These are phyloP conservation scores for Ptychoptera contaminata DNA, from an alignment of 2,888 invertebrate genomes.

Conservation along the genomic window DNA sequence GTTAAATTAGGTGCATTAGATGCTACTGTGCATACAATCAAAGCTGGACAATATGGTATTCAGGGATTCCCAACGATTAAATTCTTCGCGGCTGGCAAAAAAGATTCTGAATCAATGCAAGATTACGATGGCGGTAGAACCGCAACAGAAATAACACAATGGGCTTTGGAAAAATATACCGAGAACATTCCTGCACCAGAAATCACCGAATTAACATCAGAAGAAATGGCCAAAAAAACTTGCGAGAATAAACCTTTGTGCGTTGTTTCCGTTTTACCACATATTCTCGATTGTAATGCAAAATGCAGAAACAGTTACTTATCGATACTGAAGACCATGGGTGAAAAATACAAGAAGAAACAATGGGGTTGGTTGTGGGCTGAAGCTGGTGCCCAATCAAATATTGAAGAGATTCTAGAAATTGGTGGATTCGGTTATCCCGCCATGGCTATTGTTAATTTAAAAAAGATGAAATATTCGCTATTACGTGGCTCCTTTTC, in stretches of 20 bases:
- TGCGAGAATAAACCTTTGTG: constrained; percentile 85
- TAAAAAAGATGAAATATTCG: constrained; percentile 93
- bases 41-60: constrained; percentile 71
- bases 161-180: constrained; percentile 71
- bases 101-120: constrained; percentile 46
- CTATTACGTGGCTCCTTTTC: constrained; percentile 87
- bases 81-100: constrained; percentile 64
- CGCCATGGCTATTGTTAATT: constrained; percentile 92
- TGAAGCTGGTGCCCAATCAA: constrained; percentile 73
- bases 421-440: constrained; percentile 98
- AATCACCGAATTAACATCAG: constrained; percentile 48
- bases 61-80: constrained; percentile 96
- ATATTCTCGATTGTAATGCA: constrained; percentile 91
- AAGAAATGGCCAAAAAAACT: constrained; percentile 46
- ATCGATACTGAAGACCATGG: constrained; percentile 50
- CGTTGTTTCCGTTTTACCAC: constrained; percentile 80
- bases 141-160: constrained; percentile 73
- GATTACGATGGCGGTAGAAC: constrained; percentile 93
- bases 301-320: constrained; percentile 83
- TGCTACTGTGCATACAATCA: constrained; percentile 77
- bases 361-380: constrained; percentile 98
- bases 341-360: constrained; percentile 86
- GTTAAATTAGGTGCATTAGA: constrained; percentile 91
- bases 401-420: constrained; percentile 77
- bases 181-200: constrained; percentile 87